phyloP scores from a whole-genome alignment of 2,888 invertebrate genomes.

The Drosophila prostipennis region DNA sequence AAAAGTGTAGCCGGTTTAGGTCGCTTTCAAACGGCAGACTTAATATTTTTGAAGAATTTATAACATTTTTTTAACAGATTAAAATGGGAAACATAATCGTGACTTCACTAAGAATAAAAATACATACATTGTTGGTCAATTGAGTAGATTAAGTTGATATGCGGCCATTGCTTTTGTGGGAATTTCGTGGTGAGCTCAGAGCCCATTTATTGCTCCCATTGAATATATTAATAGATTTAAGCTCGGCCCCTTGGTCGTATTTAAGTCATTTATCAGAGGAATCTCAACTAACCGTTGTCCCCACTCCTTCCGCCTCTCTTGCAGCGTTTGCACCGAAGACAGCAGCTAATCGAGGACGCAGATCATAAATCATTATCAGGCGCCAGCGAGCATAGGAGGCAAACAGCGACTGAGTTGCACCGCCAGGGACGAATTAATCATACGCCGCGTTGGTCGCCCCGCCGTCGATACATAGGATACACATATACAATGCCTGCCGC shows the following conservation, averaged over 20 bases:
- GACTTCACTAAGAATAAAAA: too few species aligned
- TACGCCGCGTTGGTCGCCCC: conserved; percentile 58
- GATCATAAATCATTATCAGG: conserved; percentile 66
- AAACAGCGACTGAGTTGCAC: conserved; percentile 54
- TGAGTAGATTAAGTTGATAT: conserved; percentile 11
- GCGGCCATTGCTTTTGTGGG: conserved; percentile 16
- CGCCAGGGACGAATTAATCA: conserved; percentile 55
- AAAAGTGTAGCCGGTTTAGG: not conserved
- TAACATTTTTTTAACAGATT: too few species aligned
- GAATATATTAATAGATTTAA: conserved; percentile 8
- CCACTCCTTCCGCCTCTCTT: conserved; percentile 13
- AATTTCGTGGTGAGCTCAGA: not conserved
- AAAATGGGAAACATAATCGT: too few species aligned
- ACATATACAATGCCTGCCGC: conserved; percentile 65
- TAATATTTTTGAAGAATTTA: too few species aligned
- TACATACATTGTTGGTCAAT: conserved; percentile 31
- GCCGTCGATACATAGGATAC: conserved; percentile 69
- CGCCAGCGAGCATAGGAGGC: conserved; percentile 6
- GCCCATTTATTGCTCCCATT: conserved; percentile 12
- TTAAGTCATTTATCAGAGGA: conserved; percentile 30
- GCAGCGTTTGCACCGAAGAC: conserved; percentile 45
- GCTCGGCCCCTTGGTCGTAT: conserved; percentile 3
- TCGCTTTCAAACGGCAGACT: not conserved
- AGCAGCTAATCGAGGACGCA: conserved; percentile 54
- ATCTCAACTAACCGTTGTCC: conserved; percentile 12